Evolutionary conservation across 1,140 invertebrate species (phyloP).

Genomic region (Pissodes strobi): DNA sequence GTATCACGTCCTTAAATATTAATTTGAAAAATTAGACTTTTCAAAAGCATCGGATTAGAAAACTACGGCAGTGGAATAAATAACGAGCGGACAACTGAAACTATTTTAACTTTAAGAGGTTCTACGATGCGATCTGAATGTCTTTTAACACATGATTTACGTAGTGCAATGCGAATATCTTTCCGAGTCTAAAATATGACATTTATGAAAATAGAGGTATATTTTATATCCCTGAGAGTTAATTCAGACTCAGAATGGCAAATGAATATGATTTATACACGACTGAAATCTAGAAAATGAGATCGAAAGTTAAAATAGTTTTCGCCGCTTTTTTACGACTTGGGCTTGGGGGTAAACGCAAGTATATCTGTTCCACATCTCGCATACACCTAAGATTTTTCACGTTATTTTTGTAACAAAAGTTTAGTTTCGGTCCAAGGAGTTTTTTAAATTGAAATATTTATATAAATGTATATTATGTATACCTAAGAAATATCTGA

Average conservation of each 20-base stretch:
- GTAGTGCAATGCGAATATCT: neutral
- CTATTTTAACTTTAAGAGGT: constrained; percentile 19
- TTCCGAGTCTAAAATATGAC: constrained; percentile 31
- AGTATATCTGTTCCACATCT: constrained; percentile 37
- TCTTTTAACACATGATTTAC: neutral
- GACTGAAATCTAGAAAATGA: no score
- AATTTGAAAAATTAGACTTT: constrained; percentile 5
- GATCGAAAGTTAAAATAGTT: constrained; percentile 16
- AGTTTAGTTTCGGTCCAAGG: constrained; percentile 42
- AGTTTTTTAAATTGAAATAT: constrained; percentile 52
- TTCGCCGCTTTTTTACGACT: neutral
- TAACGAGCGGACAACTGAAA: constrained; percentile 7
- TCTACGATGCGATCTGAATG: neutral
- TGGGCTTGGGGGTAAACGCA: constrained; percentile 18
- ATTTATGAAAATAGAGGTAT: constrained; percentile 33
- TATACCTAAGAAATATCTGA: constrained; percentile 14
- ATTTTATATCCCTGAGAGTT: constrained; percentile 29
- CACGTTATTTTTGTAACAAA: constrained; percentile 51
- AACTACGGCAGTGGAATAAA: constrained; percentile 20
- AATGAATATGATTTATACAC: neutral
- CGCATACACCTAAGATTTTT: constrained; percentile 41
- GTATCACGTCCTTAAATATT: constrained; percentile 1
- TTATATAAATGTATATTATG: constrained; percentile 50
- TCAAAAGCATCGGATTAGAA: constrained; percentile 7
- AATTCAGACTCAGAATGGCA: constrained; percentile 28